Evolutionary conservation across 1,140 invertebrate genomes (phyloP).

Genomic region (Leucophenga varia): DNA sequence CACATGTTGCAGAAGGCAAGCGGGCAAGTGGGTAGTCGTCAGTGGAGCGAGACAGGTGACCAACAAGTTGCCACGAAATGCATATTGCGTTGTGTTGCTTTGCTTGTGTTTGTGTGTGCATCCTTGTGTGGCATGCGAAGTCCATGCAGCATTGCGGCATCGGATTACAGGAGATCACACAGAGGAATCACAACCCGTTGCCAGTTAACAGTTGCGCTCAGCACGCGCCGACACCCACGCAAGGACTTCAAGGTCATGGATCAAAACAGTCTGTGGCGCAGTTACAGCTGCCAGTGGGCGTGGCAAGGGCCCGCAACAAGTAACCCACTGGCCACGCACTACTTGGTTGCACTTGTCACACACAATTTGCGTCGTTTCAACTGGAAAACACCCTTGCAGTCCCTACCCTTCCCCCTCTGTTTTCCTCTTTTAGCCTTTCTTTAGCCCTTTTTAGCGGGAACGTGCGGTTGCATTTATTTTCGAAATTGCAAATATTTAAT

Average conservation of each 20-base stretch:
- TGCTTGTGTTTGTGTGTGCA: not conserved
- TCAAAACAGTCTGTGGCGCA: too few species aligned
- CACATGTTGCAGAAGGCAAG: not conserved
- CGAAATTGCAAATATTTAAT: constrained; percentile 42
- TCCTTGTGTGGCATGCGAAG: not conserved
- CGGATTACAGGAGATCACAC: constrained; percentile 19
- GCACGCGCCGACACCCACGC: too few species aligned
- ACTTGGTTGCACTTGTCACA: constrained; percentile 33
- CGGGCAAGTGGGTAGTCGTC: too few species aligned
- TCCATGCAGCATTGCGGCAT: constrained; percentile 6
- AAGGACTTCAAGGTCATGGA: too few species aligned
- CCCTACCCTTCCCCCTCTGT: not conserved
- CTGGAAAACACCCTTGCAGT: not conserved
- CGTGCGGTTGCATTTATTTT: constrained; percentile 31
- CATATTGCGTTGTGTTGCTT: not conserved
- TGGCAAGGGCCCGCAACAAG: not conserved
- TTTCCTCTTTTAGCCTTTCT: not conserved
- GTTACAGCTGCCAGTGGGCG: not conserved
- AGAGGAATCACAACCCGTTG: too few species aligned
- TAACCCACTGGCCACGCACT: constrained; percentile 31
- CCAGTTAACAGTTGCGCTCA: too few species aligned
- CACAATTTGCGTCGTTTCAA: constrained; percentile 18
- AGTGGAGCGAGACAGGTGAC: too few species aligned
- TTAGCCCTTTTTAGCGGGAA: constrained; percentile 1
- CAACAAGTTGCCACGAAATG: not conserved